Percentiles rank a stretch among this genome's conserved stretches.
Conservation (phyloP, 2,888 invertebrate genomes). For the Oligia strigilis region DNA sequence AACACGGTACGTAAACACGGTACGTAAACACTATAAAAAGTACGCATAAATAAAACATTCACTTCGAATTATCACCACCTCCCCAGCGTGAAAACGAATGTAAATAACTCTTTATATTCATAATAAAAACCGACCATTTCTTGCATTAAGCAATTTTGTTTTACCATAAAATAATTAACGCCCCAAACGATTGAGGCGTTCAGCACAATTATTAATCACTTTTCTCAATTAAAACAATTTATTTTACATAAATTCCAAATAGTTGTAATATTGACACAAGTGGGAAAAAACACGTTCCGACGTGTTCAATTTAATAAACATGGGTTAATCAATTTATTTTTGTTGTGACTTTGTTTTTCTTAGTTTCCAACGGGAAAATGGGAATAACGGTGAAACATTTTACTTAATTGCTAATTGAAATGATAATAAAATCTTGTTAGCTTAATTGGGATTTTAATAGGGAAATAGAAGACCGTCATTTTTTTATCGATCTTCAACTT, state of each 20-base stretch:
- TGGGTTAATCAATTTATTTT: slow-evolving; percentile 44
- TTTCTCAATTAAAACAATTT: slow-evolving; percentile 68
- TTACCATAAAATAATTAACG: slow-evolving; percentile 69
- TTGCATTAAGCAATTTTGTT: slow-evolving; percentile 65
- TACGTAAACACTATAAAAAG: slow-evolving; percentile 32
- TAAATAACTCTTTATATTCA: slow-evolving; percentile 62
- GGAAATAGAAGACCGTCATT: neutral
- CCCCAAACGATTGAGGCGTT: slow-evolving; percentile 60
- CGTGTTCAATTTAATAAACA: slow-evolving; percentile 59
- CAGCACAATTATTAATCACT: slow-evolving; percentile 67
- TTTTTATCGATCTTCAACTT: slow-evolving; percentile 21
- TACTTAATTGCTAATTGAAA: slow-evolving; percentile 37
- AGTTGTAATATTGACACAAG: slow-evolving; percentile 58
- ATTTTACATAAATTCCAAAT: slow-evolving; percentile 68
- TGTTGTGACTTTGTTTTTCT: slow-evolving; percentile 33
- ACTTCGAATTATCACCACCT: slow-evolving; percentile 48
- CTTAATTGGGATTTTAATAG: slow-evolving; percentile 20
- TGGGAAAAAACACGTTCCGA: slow-evolving; percentile 62
- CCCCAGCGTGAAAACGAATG: slow-evolving; percentile 60
- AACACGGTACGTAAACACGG: slow-evolving; percentile 17
- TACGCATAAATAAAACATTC: slow-evolving; percentile 48
- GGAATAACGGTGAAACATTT: slow-evolving; percentile 43
- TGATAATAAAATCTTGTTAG: slow-evolving; percentile 45
- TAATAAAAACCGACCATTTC: slow-evolving; percentile 60
- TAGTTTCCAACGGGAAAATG: slow-evolving; percentile 53